Base-by-base conservation (phyloP, 2,888 invertebrate species). In the Patella depressa region DNA sequence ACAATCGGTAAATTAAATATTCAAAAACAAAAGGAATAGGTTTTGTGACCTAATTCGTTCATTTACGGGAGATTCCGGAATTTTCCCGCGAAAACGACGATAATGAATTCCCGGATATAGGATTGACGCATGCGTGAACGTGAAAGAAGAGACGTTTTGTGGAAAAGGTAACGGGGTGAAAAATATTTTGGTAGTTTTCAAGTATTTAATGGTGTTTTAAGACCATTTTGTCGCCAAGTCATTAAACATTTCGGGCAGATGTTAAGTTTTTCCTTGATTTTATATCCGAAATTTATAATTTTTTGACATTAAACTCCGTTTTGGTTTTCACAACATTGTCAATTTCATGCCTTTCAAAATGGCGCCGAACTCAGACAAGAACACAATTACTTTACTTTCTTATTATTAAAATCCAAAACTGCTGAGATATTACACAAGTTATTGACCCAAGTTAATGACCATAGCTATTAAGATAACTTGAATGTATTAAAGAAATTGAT, bases 51-150 rank as follows among this genome's bases (percentile, higher is more conserved):
- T 24, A 70, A 24, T 70, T 53, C 4, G 77, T 34, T 70, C 17
- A 24, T 55, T 55, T 55, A 76, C 81, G 81, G 77, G 78, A 76
- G 73, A 53, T 59, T n/a, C 53, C 78, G 77, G 73, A 53, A 3
- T 11, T 81, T 82, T 81, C 82, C 83, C 83, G 82, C 82, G 77
- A 74, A 76, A 80, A 76, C 53, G 57, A 79, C 53, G 74, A 74
- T 75, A 73, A 73, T 29, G 80, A 81, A 78, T 57, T 72, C 82
- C 85, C 85, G 85, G 85, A 83, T 79, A 72, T 76, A 53, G 19
- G 69, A 57, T 24, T 74, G 69, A 76, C 80, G 80, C 82, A 81
- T 82, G 83, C 83, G 83, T 80, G 79, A 5, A 19, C 9, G n/a
- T 54, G 74, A 57, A 72, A 74, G 19, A 11, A 76, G 59, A 74